Percentiles rank a stretch among this genome's conserved stretches.
These are phyloP conservation scores for Ivindomyrus marchei DNA, from an alignment of 2,113 vertebrate genomes.

Conservation along the genomic window DNA sequence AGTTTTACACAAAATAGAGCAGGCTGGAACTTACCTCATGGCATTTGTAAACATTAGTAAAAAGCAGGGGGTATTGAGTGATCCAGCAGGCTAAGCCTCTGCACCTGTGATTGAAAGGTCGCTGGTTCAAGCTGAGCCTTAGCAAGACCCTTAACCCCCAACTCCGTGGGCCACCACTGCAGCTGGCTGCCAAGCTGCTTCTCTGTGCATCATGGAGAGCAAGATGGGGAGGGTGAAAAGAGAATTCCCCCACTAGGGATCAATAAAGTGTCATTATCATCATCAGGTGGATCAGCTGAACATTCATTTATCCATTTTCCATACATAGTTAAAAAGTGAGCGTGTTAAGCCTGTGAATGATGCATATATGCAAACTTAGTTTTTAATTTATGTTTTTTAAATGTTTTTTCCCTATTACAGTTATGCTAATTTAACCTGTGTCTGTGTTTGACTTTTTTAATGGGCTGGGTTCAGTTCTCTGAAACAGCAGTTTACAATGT, in stretches of 20 bases:
- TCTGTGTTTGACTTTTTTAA: constrained; percentile 21
- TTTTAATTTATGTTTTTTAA: constrained; percentile 24
- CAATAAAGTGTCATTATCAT: background rate
- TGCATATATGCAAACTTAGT: constrained; percentile 22
- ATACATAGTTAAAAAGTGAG: background rate
- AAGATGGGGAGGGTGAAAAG: background rate
- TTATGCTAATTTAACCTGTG: constrained; percentile 13
- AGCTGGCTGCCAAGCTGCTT: background rate
- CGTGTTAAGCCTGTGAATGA: constrained; percentile 8
- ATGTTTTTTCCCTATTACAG: constrained; percentile 20
- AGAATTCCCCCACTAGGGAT: background rate
- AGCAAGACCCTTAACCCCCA: background rate
- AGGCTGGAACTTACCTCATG: background rate
- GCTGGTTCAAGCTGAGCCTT: background rate
- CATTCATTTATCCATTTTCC: background rate
- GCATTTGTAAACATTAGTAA: background rate
- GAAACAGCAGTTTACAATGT: constrained; percentile 11
- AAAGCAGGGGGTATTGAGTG: background rate
- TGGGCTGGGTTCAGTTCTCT: background rate
- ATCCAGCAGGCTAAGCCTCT: background rate
- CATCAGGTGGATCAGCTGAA: background rate
- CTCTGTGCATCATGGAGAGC: background rate
- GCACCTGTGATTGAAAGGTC: background rate
- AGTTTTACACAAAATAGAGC: background rate
- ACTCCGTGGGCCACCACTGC: background rate